These are phyloP conservation scores for Mystacornis crossleyi DNA, from an alignment of 2,113 vertebrate genomes.

Conservation along the genomic window DNA sequence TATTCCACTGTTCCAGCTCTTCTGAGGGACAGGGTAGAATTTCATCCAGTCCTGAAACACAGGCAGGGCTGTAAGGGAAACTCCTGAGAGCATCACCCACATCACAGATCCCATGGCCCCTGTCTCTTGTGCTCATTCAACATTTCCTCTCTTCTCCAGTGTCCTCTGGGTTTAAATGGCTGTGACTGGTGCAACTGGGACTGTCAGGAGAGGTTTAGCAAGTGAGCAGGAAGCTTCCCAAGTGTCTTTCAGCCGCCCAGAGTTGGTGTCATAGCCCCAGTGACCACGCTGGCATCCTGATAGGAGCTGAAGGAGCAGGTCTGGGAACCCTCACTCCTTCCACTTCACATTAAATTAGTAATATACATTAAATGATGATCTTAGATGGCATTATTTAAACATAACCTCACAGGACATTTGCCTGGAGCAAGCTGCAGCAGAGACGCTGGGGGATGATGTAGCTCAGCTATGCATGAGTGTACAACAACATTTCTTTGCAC, in stretches of 20 bases:
- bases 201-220: conserved; percentile 1
- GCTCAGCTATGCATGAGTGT: not conserved
- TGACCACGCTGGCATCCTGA: not conserved
- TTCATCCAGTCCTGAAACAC: not conserved
- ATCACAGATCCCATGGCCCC: too few relatives aligned
- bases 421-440: not conserved
- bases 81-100: not conserved
- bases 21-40: not conserved
- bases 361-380: not conserved
- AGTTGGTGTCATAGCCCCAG: not conserved
- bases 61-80: not conserved
- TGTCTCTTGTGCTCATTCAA: not conserved
- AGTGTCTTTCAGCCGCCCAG: not conserved
- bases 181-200: not conserved
- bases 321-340: conserved; percentile 8
- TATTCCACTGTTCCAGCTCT: not conserved
- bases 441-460: not conserved
- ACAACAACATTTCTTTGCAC: not conserved
- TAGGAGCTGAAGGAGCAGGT: conserved; percentile 2
- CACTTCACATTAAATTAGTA: conserved; percentile 23
- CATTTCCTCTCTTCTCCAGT: not conserved
- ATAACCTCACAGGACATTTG: not conserved
- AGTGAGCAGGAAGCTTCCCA: not conserved
- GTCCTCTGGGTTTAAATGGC: not conserved
- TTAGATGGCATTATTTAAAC: conserved; percentile 36